A percentile compares a stretch with the other conserved stretches of the same genome.
Evolutionary conservation across 2,797 vertebrate genomes (phyloP).

Genomic region (Micrastur ruficollis): DNA sequence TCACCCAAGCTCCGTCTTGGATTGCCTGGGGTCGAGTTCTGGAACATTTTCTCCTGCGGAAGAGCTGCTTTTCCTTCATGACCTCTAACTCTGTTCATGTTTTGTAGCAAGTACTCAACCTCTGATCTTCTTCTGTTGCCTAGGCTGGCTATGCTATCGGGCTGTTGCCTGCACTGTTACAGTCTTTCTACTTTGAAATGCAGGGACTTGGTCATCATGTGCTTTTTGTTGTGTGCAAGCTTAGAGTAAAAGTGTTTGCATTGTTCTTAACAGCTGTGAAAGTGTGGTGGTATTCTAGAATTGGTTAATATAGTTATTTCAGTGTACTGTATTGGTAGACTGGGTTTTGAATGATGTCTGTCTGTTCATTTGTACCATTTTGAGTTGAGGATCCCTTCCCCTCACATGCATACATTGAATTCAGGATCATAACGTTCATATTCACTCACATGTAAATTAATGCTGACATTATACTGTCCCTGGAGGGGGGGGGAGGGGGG

Average conservation of each 20-base stretch:
- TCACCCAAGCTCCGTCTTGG: not conserved
- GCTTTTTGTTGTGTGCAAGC: not conserved
- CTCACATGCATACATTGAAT: not conserved
- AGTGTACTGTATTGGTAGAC: not conserved
- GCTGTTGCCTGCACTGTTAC: not conserved
- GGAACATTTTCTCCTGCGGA: not conserved
- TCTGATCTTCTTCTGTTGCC: not conserved
- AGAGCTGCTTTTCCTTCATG: not conserved
- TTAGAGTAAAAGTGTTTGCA: not conserved
- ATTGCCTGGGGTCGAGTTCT: not conserved
- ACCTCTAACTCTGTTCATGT: not conserved
- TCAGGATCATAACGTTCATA: not conserved
- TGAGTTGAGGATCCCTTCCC: not conserved
- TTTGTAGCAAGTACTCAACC: not conserved
- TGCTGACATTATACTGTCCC: not conserved
- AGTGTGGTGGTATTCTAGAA: not conserved
- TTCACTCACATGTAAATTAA: not conserved
- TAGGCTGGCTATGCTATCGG: not conserved
- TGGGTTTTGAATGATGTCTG: not conserved
- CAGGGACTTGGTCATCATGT: not conserved
- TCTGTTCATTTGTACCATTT: not conserved
- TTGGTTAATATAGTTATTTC: not conserved
- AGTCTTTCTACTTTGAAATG: not conserved
- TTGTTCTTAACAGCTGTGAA: not conserved
- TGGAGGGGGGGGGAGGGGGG: not conserved